Evolutionary conservation across 2,113 vertebrate species (phyloP), one percentile per base, ranked within the genome.

Genomic region (Castor canadensis): DNA sequence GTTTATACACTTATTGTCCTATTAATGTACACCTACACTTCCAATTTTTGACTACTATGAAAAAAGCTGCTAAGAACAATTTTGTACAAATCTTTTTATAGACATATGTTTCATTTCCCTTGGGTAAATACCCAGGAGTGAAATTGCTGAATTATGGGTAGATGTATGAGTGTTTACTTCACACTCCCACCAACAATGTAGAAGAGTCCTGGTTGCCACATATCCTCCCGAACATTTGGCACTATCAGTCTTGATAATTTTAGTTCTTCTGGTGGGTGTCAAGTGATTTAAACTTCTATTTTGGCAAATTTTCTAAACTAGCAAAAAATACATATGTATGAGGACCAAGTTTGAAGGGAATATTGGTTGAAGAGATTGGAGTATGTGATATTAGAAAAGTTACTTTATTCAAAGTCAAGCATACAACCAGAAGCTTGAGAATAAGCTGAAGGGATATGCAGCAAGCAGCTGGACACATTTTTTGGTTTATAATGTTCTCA

Each of bases 201-300:
- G 43, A 64, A 40, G 26, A 72, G 28, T 35, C 72, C 80, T 52
- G 43, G 49, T 92, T 92, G 54, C 24, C 92, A 66, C n/a, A 85
- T 11, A 72, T 26, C 47, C 24, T 93, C 16, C 12, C 0, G 9
- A 89, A 83, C 35, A 69, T 85, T 84, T 95, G 67, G 62, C 58
- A 67, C 49, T 82, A 73, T 88, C 19, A 52, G 15, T 62, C 66
- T 93, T 90, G 73, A 71, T 94, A 90, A 91, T 88, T 95, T 92
- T 92, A 97, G 79, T 67, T 93, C 30, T 93, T 93, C 47, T 95
- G 20, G 76, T 95, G 69, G 56, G 52, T 69, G 56, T 92, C 60
- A 89, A 92, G n/a, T 85, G 66, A 93, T 82, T 92, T 92, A 86
- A 91, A 32, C 56, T 93, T 72, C n/a, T 90, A 97, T 95, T 96